Evolutionary conservation across 2,797 vertebrate species (phyloP).

Genomic region (Xenentodon cancila): DNA sequence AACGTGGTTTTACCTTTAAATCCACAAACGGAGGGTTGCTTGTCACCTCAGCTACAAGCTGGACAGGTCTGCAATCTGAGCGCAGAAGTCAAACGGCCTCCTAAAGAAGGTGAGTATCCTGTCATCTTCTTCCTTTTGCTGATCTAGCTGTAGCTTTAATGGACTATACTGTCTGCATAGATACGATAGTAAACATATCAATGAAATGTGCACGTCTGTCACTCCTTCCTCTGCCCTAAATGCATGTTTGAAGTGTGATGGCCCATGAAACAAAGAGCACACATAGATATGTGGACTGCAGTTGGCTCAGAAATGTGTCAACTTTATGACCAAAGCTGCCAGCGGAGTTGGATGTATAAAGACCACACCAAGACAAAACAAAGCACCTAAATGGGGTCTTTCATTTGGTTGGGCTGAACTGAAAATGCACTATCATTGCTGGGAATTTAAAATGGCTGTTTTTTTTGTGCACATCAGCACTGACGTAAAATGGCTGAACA

Average conservation of each 20-base stretch:
- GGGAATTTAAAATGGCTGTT: slow-evolving; percentile 73
- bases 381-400: slow-evolving; percentile 54
- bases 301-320: slow-evolving; percentile 61
- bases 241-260: slow-evolving; percentile 79
- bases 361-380: slow-evolving; percentile 64
- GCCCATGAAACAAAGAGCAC: slow-evolving; percentile 83
- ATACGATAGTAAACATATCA: slow-evolving; percentile 60
- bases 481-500: slow-evolving; percentile 71
- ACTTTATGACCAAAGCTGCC: slow-evolving; percentile 65
- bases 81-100: slow-evolving; percentile 93
- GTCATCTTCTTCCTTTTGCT: slow-evolving; percentile 39
- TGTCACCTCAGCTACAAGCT: slow-evolving; percentile 96
- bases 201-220: slow-evolving; percentile 78
- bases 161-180: slow-evolving; percentile 58
- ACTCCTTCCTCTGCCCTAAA: slow-evolving; percentile 72
- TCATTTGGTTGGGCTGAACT: slow-evolving; percentile 62
- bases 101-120: slow-evolving; percentile 96
- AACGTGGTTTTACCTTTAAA: slow-evolving; percentile 98
- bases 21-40: slow-evolving; percentile 96
- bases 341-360: slow-evolving; percentile 74
- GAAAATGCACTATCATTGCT: slow-evolving; percentile 59
- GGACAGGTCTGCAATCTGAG: slow-evolving; percentile 98
- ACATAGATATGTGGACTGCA: slow-evolving; percentile 68
- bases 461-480: slow-evolving; percentile 63
- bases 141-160: slow-evolving; percentile 51